Percentiles rank a stretch among this genome's conserved stretches.
Conservation (phyloP, 2,113 vertebrate species). For the Corynorhinus townsendii region DNA sequence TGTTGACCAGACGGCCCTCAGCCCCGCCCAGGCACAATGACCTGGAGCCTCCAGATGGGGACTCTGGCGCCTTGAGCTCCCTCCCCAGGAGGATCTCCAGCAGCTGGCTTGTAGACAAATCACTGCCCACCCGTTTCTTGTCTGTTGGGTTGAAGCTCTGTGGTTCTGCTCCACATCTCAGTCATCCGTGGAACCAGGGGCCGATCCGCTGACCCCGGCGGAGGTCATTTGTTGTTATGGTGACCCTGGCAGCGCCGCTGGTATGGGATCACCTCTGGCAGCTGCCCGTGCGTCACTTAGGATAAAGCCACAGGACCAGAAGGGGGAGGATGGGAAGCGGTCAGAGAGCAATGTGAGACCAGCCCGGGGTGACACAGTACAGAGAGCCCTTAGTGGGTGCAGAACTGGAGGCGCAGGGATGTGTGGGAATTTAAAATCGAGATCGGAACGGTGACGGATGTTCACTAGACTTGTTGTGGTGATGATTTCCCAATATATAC, state of each 20-base stretch:
- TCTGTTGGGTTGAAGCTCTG: fast-evolving
- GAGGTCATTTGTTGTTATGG: background rate
- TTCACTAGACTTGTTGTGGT: background rate
- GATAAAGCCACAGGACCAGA: background rate
- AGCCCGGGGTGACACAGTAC: fast-evolving
- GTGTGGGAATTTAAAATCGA: background rate
- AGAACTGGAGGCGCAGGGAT: fast-evolving
- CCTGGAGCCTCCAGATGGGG: background rate
- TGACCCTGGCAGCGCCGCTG: background rate
- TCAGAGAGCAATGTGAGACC: background rate
- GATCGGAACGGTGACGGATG: background rate
- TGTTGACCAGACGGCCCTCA: background rate
- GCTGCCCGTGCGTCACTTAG: constrained; percentile 21
- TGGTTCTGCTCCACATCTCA: fast-evolving
- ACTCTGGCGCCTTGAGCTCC: background rate
- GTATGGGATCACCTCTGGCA: background rate
- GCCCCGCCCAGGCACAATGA: background rate
- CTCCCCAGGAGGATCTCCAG: background rate
- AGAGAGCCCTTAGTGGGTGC: background rate
- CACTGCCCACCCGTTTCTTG: background rate
- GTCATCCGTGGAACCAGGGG: background rate
- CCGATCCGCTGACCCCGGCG: no score
- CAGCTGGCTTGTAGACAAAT: background rate
- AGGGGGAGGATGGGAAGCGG: background rate
- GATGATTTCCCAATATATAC: background rate